Evolutionary conservation across 2,888 invertebrate species (phyloP).

Genomic region (Criorhina ranunculi): DNA sequence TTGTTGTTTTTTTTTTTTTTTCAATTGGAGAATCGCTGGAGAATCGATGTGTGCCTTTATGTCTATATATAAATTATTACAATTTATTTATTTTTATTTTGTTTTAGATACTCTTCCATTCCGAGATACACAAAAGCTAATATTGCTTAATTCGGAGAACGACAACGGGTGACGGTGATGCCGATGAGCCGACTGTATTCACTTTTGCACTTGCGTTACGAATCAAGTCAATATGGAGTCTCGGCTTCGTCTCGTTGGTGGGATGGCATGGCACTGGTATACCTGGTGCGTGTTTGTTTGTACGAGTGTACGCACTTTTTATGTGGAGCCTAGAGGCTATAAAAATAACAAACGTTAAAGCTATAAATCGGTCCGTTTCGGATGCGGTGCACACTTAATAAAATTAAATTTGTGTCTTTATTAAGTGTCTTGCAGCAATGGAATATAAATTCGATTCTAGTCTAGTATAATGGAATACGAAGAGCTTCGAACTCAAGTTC

Average conservation of each 20-base stretch:
- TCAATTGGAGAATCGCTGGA: conserved; percentile 4
- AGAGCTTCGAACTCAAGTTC: no score
- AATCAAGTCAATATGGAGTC: conserved; percentile 22
- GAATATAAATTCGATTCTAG: not conserved
- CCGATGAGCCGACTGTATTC: conserved; percentile 50
- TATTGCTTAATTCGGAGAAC: conserved; percentile 30
- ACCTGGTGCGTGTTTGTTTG: not conserved
- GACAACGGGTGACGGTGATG: conserved; percentile 30
- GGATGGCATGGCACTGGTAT: conserved; percentile 1
- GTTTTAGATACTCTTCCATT: conserved; percentile 33
- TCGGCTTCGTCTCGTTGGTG: conserved; percentile 31
- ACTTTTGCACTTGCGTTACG: conserved; percentile 69
- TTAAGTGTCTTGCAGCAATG: not conserved
- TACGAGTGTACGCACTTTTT: conserved; percentile 21
- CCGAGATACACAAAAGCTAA: conserved; percentile 17
- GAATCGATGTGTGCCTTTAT: conserved; percentile 1
- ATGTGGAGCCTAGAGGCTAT: not conserved
- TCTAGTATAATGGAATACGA: no score
- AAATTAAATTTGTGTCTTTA: not conserved
- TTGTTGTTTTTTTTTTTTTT: conserved; percentile 18
- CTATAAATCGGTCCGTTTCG: conserved; percentile 25
- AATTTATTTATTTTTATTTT: conserved; percentile 9
- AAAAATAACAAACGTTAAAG: conserved; percentile 34
- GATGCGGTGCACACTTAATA: not conserved
- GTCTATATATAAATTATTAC: conserved; percentile 32